phyloP scores from a whole-genome alignment of 2,888 invertebrate species.

The Drosophila lutescens region DNA sequence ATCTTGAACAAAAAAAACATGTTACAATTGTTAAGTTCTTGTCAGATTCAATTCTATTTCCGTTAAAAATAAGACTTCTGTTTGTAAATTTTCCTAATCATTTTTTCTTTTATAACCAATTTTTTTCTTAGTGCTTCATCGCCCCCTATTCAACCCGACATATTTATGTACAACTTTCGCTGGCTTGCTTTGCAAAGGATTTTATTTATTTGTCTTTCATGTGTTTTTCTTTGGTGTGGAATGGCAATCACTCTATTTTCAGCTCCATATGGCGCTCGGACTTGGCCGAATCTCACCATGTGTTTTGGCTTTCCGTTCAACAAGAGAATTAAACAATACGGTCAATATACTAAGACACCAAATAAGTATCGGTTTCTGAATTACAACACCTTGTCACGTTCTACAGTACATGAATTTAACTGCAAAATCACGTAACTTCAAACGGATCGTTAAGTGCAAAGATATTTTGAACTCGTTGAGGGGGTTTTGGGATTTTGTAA shows the following conservation, averaged over 20 bases:
- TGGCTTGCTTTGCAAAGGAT: constrained; percentile 17
- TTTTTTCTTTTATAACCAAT: background rate
- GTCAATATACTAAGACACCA: constrained; percentile 11
- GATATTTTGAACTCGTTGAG: background rate
- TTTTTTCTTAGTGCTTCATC: constrained; percentile 22
- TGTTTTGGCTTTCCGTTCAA: constrained; percentile 12
- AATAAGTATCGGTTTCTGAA: constrained; percentile 3
- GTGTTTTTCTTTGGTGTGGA: constrained; percentile 37
- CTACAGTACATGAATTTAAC: constrained; percentile 3
- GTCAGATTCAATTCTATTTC: too few relatives aligned
- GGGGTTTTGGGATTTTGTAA: background rate
- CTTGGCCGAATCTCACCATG: constrained; percentile 10
- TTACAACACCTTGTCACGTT: constrained; percentile 30
- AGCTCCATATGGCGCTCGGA: constrained; percentile 38
- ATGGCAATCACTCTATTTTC: constrained; percentile 47
- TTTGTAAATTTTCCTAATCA: background rate
- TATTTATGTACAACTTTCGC: constrained; percentile 35
- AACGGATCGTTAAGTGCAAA: background rate
- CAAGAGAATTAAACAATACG: constrained; percentile 3
- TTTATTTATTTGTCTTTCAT: constrained; percentile 42
- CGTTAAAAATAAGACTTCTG: background rate
- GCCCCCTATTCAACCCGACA: constrained; percentile 29
- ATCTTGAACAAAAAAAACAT: too few relatives aligned
- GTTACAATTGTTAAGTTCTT: too few relatives aligned
- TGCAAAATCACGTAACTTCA: constrained; percentile 28